Base-by-base conservation (phyloP, 2,113 vertebrate species). In the Semnornis frantzii region DNA sequence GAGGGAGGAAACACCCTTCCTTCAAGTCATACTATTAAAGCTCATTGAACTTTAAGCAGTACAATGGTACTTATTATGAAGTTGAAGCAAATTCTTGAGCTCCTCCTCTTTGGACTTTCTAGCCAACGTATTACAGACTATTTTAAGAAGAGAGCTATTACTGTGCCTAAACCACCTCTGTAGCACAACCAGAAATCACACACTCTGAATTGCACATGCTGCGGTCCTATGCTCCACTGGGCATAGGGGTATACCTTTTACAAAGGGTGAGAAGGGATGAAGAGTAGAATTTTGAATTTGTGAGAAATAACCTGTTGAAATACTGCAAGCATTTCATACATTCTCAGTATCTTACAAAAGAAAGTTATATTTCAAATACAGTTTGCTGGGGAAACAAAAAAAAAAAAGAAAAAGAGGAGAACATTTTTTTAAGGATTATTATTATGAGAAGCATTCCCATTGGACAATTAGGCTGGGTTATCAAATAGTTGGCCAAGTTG, bases 61-160 rank as follows among this genome's bases (percentile, higher is more conserved):
- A 97, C 95, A 98, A 92, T 96, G 86, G 64, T 57, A 39, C 79
- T 94, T 97, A 96, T 97, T 97, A 97, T 96, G 93, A 94, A 89
- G 62, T 66, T 89, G 79, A 93, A 94, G 74, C 48, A 92, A 94
- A 80, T 64, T 54, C 57, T 87, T 85, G 77, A 79, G 44, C 63
- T 93, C 73, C 93, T 91, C 85, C 82, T 89, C 8, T 69, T 92
- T 92, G 65, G 42, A 74, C 90, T 95, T 95, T 95, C 86, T 82
- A 82, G 87, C 15, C 70, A 95, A 62, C 18, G 20, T 39, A 70
- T 66, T 91, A 85, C 66, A 44, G 70, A 78, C 42, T 89, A 25
- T 54, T 97, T 91, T 82, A 93, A 79, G 90, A 70, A 91, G 39
- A 71, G 44, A 89, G n/a, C 37, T 87, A 31, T 48, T 58, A 59